Evolutionary conservation across 1,140 invertebrate species (phyloP), one percentile per base, ranked within the genome.

Genomic region (Laodelphax striatellus): DNA sequence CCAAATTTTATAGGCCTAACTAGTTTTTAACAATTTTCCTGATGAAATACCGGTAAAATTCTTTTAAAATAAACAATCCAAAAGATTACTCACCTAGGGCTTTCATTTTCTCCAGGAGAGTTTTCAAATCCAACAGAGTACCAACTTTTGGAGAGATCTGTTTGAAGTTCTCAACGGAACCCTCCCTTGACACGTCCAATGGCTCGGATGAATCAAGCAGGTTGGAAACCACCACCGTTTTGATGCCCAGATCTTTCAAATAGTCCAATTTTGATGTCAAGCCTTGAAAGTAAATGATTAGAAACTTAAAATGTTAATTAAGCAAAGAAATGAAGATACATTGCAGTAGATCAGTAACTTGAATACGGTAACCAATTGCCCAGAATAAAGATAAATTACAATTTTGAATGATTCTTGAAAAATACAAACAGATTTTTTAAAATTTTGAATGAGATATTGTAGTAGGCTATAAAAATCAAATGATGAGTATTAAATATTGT

Each of bases 201-300:
- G 34, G 34, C 34, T 84, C 81, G 0, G 83, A 82, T 0, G 81
- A 83, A 60, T 78, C 75, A 68, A 82, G 87, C 44, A 90, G 81
- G 1, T 85, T 84, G 22, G 83, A 86, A 28, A 92, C 69, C 82
- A 85, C 88, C 58, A 89, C 73, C 8, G 81, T 81, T 5, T 79
- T 77, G 4, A 85, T 78, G 1, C 84, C 83, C 1, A 83, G 67
- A 52, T 83, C 77, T 44, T 78, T 73, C 0, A 92, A 68, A 70
- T 90, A 84, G 0, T 75, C 68, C 14, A 90, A 66, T 64, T 83
- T 83, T 34, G 71, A 65, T 2, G 73, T 77, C 13, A 86, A 82
- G 11, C 77, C 80, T 81, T 19, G 21, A 63, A 55, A 44, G 46
- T n/a, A n/a, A n/a, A n/a, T 55, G 5, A 52, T n/a, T 38, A 19